Percentiles rank a stretch among this genome's conserved stretches.
phyloP scores from a whole-genome alignment of 2,888 invertebrate species.

The Graphium colonna region DNA sequence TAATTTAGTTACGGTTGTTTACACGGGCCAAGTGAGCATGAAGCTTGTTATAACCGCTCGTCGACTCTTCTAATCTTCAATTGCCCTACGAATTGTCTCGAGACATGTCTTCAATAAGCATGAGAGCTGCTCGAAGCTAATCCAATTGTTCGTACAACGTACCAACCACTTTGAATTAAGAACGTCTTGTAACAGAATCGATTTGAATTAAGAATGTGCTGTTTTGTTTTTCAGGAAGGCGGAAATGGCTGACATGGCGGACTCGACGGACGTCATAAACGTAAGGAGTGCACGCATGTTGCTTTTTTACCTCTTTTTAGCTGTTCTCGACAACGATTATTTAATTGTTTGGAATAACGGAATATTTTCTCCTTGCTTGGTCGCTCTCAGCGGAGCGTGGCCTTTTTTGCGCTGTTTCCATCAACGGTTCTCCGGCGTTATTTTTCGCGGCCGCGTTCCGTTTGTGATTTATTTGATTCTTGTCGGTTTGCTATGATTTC shows the following conservation, averaged over 20 bases:
- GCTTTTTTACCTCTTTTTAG: neutral
- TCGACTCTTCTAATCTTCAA: neutral
- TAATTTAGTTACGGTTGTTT: conserved; percentile 53
- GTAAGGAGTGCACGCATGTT: neutral
- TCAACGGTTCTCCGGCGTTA: neutral
- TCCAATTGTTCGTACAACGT: too few species aligned
- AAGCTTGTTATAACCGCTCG: conserved; percentile 32
- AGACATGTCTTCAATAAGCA: too few species aligned
- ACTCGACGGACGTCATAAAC: neutral
- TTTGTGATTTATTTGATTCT: conserved; percentile 1
- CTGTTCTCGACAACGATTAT: neutral
- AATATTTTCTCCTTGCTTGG: conserved; percentile 11
- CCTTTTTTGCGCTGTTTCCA: neutral
- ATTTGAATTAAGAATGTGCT: neutral
- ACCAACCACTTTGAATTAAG: too few species aligned
- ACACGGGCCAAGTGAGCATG: conserved; percentile 59
- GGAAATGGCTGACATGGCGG: neutral
- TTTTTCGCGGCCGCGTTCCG: conserved; percentile 3
- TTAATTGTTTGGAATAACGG: conserved; percentile 11
- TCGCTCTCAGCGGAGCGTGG: conserved; percentile 13
- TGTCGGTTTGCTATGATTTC: neutral
- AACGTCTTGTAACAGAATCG: too few species aligned
- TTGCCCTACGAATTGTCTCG: neutral
- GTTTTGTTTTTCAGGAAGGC: conserved; percentile 18
- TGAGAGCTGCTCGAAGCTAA: too few species aligned